phyloP scores from a whole-genome alignment of 2,797 vertebrate genomes.

The Carapus acus region DNA sequence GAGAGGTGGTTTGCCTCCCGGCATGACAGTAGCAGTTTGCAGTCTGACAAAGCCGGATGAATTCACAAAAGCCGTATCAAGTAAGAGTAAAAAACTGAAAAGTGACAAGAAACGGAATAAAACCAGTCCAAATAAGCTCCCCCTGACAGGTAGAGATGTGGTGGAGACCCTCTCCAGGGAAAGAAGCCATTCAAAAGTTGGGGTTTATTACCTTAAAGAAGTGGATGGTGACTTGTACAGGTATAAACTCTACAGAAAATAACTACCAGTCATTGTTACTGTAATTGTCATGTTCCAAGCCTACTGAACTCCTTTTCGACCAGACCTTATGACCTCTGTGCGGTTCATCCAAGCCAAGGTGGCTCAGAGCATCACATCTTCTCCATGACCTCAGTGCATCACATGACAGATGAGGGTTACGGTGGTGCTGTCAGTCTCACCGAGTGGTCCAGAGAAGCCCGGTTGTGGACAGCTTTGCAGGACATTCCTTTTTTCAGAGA shows the following conservation, averaged over 20 bases:
- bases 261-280: no score
- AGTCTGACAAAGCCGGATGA: slow-evolving; percentile 14
- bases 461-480: slow-evolving; percentile 74
- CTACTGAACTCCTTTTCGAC: neutral
- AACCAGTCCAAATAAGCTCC: slow-evolving; percentile 10
- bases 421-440: slow-evolving; percentile 65
- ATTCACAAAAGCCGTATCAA: slow-evolving; percentile 6
- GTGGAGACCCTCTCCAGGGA: slow-evolving; percentile 57
- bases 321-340: slow-evolving; percentile 78
- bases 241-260: slow-evolving; percentile 49
- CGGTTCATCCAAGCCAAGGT: slow-evolving; percentile 61
- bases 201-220: slow-evolving; percentile 74
- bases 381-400: slow-evolving; percentile 69
- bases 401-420: slow-evolving; percentile 66
- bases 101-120: slow-evolving; percentile 7
- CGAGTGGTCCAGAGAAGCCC: slow-evolving; percentile 73
- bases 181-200: slow-evolving; percentile 46
- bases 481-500: slow-evolving; percentile 72
- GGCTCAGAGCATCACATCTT: slow-evolving; percentile 78
- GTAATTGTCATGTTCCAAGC: no score
- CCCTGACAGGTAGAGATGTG: slow-evolving; percentile 58
- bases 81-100: slow-evolving; percentile 20
- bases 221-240: slow-evolving; percentile 62
- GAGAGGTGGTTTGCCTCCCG: slow-evolving; percentile 3
- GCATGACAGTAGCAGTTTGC: neutral